Conservation (phyloP, 2,113 vertebrate species). For the Scalopus aquaticus region DNA sequence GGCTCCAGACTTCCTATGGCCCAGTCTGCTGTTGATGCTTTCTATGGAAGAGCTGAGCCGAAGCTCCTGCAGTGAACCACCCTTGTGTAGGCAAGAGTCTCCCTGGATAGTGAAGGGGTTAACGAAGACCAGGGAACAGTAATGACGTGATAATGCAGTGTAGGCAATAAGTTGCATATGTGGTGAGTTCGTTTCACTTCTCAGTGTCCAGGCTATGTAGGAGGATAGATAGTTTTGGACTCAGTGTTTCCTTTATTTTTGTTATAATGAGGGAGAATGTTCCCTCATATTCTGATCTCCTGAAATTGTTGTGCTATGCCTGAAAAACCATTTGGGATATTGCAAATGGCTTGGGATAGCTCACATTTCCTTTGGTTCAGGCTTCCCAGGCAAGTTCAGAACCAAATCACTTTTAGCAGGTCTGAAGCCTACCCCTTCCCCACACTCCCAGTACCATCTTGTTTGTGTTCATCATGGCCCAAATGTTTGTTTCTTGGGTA, state of each 20-base stretch:
- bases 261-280: background rate
- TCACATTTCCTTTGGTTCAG: background rate
- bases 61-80: background rate
- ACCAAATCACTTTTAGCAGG: too few species aligned
- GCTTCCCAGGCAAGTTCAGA: background rate
- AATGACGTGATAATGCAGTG: background rate
- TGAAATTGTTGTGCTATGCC: background rate
- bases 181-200: background rate
- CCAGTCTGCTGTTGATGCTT: background rate
- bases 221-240: background rate
- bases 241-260: background rate
- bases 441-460: background rate
- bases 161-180: background rate
- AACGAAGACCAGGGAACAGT: background rate
- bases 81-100: background rate
- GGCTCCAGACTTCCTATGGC: background rate
- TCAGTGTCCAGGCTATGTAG: background rate
- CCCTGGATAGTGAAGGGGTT: background rate
- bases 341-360: background rate
- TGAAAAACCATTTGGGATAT: background rate
- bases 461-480: too few species aligned
- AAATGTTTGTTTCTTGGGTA: background rate
- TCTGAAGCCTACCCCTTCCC: accelerated
- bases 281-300: background rate
- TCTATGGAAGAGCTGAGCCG: background rate